Evolutionary conservation across 2,113 vertebrate genomes (phyloP), one percentile per base, ranked within the genome.

Genomic region (Macaca nemestrina): DNA sequence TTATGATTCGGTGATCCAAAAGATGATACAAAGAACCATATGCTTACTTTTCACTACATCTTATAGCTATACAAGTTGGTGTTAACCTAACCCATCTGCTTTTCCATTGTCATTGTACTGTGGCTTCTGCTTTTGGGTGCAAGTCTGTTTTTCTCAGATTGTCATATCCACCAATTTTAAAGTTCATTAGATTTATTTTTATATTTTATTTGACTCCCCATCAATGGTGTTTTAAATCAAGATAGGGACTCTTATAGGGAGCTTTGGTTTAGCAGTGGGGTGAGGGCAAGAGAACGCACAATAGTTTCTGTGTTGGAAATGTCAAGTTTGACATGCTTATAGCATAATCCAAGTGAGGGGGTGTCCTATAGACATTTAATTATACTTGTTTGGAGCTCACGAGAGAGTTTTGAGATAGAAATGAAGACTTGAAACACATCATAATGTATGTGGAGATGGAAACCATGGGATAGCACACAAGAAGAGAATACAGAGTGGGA

Each of bases 71-170:
- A 27, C 14, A 92, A 82, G 1, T 76, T 90, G 59, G 52, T 78
- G 35, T 80, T 82, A 96, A 93, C 61, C 2, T 40, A 18, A 88
- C 20, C 16, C 14, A 52, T 93, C 32, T 78, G 52, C 87, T 68
- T 78, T 43, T 86, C 40, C 45, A 50, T 55, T 93, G 48, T 55
- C 23, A 45, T 68, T 80, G 32, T 80, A 22, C 14, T 79, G 17
- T 68, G 64, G 50, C 32, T 61, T 93, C 48, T 91, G 57, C 27
- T 95, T 97, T 70, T 80, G 48, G 68, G 64, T 83, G 30, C 35
- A 93, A 95, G 11, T 35, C 27, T 48, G 13, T 83, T 97, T 95
- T 76, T 61, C 25, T 93, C 25, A 52, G 78, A 84, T 85, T 80
- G 32, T 91, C 57, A 80, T 45, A 83, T 79, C 35, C 35, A 83